Conservation (phyloP, 2,888 invertebrate genomes). For the Agonopterix subpropinquella region DNA sequence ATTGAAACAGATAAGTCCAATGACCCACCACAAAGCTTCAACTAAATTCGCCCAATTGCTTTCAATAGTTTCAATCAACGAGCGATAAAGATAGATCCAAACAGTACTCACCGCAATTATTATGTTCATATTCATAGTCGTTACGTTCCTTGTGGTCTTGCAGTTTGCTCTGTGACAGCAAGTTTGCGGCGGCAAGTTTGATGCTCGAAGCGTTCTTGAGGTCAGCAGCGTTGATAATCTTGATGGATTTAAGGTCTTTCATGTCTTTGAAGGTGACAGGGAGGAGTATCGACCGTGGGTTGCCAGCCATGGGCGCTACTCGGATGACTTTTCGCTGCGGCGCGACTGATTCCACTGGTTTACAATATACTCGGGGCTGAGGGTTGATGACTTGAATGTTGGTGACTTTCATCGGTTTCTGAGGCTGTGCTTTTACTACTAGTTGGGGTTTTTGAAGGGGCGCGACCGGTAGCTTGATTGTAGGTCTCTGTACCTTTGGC, state of each 20-base stretch:
- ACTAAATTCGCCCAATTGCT: conserved; percentile 4
- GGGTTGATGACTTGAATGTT: conserved; percentile 63
- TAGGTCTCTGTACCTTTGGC: conserved; percentile 61
- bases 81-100: neutral
- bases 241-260: conserved; percentile 82
- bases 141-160: conserved; percentile 53
- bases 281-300: conserved; percentile 80
- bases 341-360: conserved; percentile 60
- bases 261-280: conserved; percentile 82
- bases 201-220: conserved; percentile 72
- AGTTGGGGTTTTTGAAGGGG: conserved; percentile 54
- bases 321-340: conserved; percentile 61
- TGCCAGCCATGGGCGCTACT: conserved; percentile 66
- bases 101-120: conserved; percentile 52
- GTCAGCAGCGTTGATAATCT: conserved; percentile 81
- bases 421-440: conserved; percentile 63
- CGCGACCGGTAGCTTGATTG: conserved; percentile 42
- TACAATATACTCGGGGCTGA: conserved; percentile 64
- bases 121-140: conserved; percentile 57
- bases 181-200: conserved; percentile 67
- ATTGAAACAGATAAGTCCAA: too few relatives aligned
- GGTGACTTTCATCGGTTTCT: conserved; percentile 57
- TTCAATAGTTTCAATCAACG: conserved; percentile 7
- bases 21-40: neutral
- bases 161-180: conserved; percentile 64